Conservation (phyloP, 2,113 vertebrate genomes). For the Pionites leucogaster region DNA sequence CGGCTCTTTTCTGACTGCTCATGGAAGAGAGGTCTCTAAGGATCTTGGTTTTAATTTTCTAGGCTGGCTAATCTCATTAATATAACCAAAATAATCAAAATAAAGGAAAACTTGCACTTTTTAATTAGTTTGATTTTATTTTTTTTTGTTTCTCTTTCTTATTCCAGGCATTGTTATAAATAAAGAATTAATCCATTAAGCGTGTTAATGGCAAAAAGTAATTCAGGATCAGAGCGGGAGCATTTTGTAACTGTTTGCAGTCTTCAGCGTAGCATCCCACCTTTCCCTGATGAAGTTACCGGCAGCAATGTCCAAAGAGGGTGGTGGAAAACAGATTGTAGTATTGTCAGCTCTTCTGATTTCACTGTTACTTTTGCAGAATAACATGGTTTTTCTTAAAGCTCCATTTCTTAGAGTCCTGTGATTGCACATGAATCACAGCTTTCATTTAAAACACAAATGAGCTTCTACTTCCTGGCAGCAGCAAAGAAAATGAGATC, state of each 20-base stretch:
- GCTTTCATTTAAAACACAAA: conserved; percentile 63
- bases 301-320: neutral
- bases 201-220: neutral
- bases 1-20: neutral
- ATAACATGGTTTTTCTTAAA: conserved; percentile 21
- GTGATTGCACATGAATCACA: conserved; percentile 51
- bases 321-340: conserved; percentile 34
- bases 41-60: neutral
- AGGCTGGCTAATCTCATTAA: neutral
- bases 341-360: conserved; percentile 28
- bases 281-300: conserved; percentile 2
- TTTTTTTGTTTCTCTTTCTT: neutral
- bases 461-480: conserved; percentile 42
- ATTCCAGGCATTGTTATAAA: neutral
- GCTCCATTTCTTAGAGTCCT: conserved; percentile 8
- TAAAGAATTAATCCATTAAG: neutral
- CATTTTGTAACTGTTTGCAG: neutral
- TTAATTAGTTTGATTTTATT: neutral
- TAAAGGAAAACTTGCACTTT: neutral
- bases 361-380: neutral
- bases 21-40: neutral
- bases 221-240: neutral
- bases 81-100: neutral
- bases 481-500: conserved; percentile 38
- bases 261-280: neutral